Percentiles rank a stretch among this genome's conserved stretches.
Evolutionary conservation across 1,140 invertebrate species (phyloP).

Genomic region (Panulirus ornatus): DNA sequence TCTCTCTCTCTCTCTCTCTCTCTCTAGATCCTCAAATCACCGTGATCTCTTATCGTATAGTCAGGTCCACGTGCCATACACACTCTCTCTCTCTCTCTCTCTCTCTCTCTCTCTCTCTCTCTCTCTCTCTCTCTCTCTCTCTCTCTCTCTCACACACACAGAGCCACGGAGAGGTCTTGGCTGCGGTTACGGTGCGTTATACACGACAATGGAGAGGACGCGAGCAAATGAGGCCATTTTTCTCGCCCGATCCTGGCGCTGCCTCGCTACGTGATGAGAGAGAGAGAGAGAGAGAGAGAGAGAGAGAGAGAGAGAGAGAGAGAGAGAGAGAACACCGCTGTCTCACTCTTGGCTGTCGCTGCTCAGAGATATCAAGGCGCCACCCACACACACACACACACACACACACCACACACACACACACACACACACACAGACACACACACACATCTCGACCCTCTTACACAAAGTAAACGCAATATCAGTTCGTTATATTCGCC

Average conservation of each 20-base stretch:
- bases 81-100: neutral
- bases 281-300: conserved; percentile 6
- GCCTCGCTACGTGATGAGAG: neutral
- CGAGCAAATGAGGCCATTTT: too few species aligned
- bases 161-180: too few species aligned
- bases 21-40: neutral
- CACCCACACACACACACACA: too few species aligned
- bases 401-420: too few species aligned
- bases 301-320: conserved; percentile 7
- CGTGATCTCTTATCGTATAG: neutral
- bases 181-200: too few species aligned
- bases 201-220: neutral
- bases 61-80: neutral
- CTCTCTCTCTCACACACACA: neutral
- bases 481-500: too few species aligned
- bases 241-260: too few species aligned
- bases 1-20: neutral
- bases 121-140: conserved; percentile 8
- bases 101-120: conserved; percentile 21
- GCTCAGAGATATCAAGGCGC: neutral
- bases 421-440: neutral
- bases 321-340: neutral
- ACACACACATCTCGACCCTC: too few species aligned
- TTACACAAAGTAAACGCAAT: too few species aligned
- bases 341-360: neutral